Evolutionary conservation across 1,140 invertebrate species (phyloP), one percentile per base, ranked within the genome.

Genomic region (Bombus ignitus): DNA sequence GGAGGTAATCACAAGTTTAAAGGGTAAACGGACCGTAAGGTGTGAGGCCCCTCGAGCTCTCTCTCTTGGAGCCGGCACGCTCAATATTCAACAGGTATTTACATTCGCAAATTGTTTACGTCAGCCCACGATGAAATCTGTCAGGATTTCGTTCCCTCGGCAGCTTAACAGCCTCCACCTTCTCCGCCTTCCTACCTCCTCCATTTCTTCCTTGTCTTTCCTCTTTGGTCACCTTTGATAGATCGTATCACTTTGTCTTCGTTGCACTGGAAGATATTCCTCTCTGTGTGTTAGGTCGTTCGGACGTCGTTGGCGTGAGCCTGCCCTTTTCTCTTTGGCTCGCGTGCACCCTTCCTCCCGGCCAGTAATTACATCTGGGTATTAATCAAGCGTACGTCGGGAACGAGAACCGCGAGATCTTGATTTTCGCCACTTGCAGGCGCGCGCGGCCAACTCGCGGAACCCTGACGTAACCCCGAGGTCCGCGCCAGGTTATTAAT

Each of bases 101-200:
- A 94, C 94, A 94, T 94, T 95, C 93, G 94, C 91, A 95, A 95
- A 95, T 94, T 95, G 94, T 95, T 95, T 95, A 95, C 93, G 94
- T 95, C 94, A 94, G 92, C 84, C 91, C 91, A 92, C 92, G 93
- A 94, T 94, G 94, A 94, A 94, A 94, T 93, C 93, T 95, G 94
- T 94, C 94, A 95, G 88, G 89, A 84, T 93, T 92, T 94, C 90
- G 92, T 92, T 92, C 80, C 88, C 90, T 88, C 87, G 81, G 80
- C 85, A 90, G 82, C 91, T 92, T 92, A 91, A 89, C 91, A 89
- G 89, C 89, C 83, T 70, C 83, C 53, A 35, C 81, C 59, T 39
- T 62, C 75, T 59, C 57, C 74, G 59, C 47, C 42, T 22, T 6
- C 57, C 57, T 25, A 35, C 42, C 74, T 62, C 44, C 42, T 65